phyloP scores from a whole-genome alignment of 1,140 invertebrate species.

The Melitaea cinxia region DNA sequence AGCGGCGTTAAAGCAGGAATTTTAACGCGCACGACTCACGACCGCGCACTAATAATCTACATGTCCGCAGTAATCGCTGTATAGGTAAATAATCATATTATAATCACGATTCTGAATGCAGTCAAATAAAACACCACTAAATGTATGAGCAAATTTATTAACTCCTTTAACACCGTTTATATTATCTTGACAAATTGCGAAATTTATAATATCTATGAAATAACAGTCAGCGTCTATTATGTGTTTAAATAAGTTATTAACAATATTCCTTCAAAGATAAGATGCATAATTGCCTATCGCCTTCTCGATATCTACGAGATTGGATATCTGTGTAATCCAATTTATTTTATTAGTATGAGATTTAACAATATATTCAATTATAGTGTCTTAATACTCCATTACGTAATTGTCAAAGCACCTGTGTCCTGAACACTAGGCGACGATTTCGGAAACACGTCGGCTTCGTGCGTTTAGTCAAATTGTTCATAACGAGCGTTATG shows the following conservation, averaged over 20 bases:
- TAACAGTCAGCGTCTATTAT: not conserved
- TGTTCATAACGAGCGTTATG: conserved; percentile 19
- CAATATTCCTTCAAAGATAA: not conserved
- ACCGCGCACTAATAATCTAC: not conserved
- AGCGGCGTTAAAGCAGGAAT: not conserved
- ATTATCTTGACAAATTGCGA: not conserved
- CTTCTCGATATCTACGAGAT: not conserved
- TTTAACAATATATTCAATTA: conserved; percentile 18
- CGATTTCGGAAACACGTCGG: conserved; percentile 18
- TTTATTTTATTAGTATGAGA: conserved; percentile 1
- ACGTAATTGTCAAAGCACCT: conserved; percentile 29
- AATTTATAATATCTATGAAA: not conserved
- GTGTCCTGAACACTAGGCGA: conserved; percentile 14
- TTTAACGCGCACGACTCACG: conserved; percentile 14
- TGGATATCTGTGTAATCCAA: not conserved
- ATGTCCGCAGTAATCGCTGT: not conserved
- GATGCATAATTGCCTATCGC: not conserved
- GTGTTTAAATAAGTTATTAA: not conserved
- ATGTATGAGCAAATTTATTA: not conserved
- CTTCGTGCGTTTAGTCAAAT: conserved; percentile 8
- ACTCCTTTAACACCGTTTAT: not conserved
- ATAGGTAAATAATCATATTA: not conserved
- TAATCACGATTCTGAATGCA: no score
- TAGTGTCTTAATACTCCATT: conserved; percentile 23
- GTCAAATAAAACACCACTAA: not conserved